phyloP scores from a whole-genome alignment of 2,797 vertebrate genomes.

The Brachyalestes nurse region DNA sequence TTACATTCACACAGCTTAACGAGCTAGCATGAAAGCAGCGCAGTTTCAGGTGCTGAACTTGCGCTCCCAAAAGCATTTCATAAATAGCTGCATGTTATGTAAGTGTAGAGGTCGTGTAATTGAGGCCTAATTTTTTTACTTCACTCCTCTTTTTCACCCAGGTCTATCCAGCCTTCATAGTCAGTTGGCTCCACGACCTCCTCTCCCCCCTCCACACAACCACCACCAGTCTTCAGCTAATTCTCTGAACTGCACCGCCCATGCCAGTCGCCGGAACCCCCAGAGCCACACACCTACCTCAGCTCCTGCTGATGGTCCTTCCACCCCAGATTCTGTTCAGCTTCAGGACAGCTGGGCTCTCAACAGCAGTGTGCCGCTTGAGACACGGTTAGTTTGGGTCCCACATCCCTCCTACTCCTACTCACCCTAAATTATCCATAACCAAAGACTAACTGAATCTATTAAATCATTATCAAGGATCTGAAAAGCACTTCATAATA shows the following conservation, averaged over 20 bases:
- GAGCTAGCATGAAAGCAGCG: background rate
- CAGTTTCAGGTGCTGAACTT: background rate
- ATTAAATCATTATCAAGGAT: background rate
- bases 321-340: slow-evolving; percentile 88
- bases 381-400: slow-evolving; percentile 80
- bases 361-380: slow-evolving; percentile 88
- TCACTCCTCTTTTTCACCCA: slow-evolving; percentile 51
- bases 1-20: slow-evolving; percentile 12
- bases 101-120: slow-evolving; percentile 6
- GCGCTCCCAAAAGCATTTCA: slow-evolving; percentile 1
- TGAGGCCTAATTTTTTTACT: background rate
- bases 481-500: background rate
- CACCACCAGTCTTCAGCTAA: slow-evolving; percentile 89
- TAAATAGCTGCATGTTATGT: slow-evolving; percentile 7
- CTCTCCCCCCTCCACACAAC: slow-evolving; percentile 84
- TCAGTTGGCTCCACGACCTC: slow-evolving; percentile 83
- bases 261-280: slow-evolving; percentile 84
- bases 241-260: slow-evolving; percentile 87
- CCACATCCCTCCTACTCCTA: background rate
- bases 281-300: slow-evolving; percentile 82
- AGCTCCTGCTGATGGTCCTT: slow-evolving; percentile 83
- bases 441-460: background rate
- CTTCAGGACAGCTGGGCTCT: slow-evolving; percentile 92
- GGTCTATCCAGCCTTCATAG: slow-evolving; percentile 87
- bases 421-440: background rate